Base-by-base conservation (phyloP, 1,140 invertebrate genomes). In the Drosophila hydei region DNA sequence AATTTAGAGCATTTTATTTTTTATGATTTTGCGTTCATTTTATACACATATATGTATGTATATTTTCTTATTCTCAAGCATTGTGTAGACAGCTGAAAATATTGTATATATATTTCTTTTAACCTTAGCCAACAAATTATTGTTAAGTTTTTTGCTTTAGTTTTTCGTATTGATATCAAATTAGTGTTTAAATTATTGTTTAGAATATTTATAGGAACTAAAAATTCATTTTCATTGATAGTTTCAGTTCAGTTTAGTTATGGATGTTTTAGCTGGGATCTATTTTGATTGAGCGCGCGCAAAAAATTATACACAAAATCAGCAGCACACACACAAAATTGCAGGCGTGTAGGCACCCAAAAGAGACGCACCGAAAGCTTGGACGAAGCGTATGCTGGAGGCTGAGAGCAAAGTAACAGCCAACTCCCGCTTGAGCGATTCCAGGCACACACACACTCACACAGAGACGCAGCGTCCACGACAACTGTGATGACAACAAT, bases 291-390 rank as follows among this genome's bases (percentile, higher is more conserved):
- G 83, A 87, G 81, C 81, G 81, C 81, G 81, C 81, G 81, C 81
- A 87, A 87, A 87, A 87, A 88, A 88, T 75, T 88, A 87, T 87
- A 87, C 81, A 85, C 81, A 85, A 85, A 85, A 85, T 87, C 61
- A 59, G 62, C 52, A 70, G 43, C 67, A 70, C 48, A 65, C n/a
- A 50, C 12, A 36, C 12, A 51, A 18, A 25, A n/a, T 42, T 38
- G 51, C 14, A 52, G 23, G 18, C 36, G 23, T 30, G n/a, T 62
- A 59, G 63, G 60, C 48, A 68, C 63, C 64, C 70, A 72, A 63
- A 40, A 72, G 69, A 72, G 69, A 72, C 70, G 70, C 63, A 72
- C 70, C 70, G 50, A 40, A 19, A 59, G 61, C 61, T 63, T 63
- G 50, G 38, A 8, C 25, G 38, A 23, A 19, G 9, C 42, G 52